phyloP scores from a whole-genome alignment of 64 coral and sea anemone genomes.

The Pocillopora damicornis region DNA sequence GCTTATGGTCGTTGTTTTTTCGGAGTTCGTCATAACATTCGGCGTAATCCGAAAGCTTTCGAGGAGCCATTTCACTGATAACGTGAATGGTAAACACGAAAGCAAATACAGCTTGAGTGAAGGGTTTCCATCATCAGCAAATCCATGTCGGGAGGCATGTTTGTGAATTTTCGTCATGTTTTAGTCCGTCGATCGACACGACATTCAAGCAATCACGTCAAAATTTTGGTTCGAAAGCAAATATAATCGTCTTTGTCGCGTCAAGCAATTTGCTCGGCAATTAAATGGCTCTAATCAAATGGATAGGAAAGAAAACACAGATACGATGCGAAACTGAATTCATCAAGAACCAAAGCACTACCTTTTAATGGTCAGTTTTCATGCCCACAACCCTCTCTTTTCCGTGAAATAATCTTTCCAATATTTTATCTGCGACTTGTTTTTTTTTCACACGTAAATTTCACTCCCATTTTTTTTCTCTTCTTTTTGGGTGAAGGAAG shows the following conservation, averaged over 20 bases:
- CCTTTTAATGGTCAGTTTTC: not conserved
- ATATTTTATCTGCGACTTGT: not conserved
- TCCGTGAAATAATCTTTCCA: not conserved
- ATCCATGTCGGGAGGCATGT: not conserved
- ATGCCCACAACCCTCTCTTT: not conserved
- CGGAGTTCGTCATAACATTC: constrained; percentile 2
- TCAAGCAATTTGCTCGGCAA: constrained; percentile 1
- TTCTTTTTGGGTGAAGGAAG: not conserved
- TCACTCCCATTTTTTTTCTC: not conserved
- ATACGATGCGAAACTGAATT: not conserved
- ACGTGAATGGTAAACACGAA: constrained; percentile 11
- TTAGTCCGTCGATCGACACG: not conserved
- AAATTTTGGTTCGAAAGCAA: not conserved
- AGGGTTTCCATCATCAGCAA: not conserved
- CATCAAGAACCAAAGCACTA: not conserved
- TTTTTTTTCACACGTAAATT: not conserved
- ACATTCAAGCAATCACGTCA: constrained; percentile 14
- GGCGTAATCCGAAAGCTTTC: constrained; percentile 23
- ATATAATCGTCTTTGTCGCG: not conserved
- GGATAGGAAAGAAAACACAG: not conserved
- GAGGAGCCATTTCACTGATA: not conserved
- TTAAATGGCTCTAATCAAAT: not conserved
- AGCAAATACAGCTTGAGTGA: constrained; percentile 18
- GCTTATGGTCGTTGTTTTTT: constrained; percentile 13
- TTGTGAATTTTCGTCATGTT: not conserved